Percentiles rank a stretch among this genome's conserved stretches.
phyloP scores from a whole-genome alignment of 2,113 vertebrate genomes.

The Melanerpes formicivorus region DNA sequence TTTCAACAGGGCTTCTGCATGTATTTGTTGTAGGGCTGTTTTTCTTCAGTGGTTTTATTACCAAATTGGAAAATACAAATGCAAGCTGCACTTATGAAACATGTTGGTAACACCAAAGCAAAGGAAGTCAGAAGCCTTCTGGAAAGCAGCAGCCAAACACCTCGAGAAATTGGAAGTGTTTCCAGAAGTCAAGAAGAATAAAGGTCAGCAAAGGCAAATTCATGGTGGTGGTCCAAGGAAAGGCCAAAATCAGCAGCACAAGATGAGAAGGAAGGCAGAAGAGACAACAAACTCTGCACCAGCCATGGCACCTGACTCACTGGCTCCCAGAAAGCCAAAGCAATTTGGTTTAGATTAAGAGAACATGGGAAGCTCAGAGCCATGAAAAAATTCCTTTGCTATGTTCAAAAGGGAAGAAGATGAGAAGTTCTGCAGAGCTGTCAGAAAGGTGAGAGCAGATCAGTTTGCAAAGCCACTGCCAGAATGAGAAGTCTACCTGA shows the following conservation, averaged over 20 bases:
- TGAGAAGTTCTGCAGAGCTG: neutral
- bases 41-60: neutral
- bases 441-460: neutral
- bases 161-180: neutral
- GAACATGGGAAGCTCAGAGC: fast-evolving
- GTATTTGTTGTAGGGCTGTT: neutral
- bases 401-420: neutral
- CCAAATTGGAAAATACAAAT: neutral
- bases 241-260: neutral
- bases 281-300: too few relatives aligned
- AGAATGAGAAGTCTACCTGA: neutral
- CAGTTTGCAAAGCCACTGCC: neutral
- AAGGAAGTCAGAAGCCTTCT: neutral
- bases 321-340: fast-evolving
- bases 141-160: neutral
- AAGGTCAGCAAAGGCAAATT: neutral
- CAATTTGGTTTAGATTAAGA: neutral
- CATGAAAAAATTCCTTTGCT: neutral
- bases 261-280: neutral
- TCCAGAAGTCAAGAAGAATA: neutral
- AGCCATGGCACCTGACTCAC: neutral
- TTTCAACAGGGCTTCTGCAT: neutral
- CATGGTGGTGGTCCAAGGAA: neutral
- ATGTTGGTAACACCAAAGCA: neutral
- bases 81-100: neutral